Conservation (phyloP, 2,888 invertebrate genomes). For the Minunthozetes semirufus region DNA sequence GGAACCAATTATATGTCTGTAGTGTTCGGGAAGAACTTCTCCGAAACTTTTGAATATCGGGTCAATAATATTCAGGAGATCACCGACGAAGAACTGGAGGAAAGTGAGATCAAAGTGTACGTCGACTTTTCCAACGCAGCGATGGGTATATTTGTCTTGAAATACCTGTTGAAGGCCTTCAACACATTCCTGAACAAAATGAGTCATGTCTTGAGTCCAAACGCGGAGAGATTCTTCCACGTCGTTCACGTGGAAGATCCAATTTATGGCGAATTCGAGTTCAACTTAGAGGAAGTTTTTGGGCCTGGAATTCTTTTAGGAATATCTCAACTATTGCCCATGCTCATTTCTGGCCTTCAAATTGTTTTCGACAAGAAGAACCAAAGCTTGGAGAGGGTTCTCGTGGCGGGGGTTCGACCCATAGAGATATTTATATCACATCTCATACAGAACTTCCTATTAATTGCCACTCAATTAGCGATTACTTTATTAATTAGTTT, state of each 20-base stretch:
- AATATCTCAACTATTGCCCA: slow-evolving; percentile 87
- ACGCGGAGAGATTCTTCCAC: too few relatives aligned
- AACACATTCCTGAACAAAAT: neutral
- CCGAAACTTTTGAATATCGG: slow-evolving; percentile 13
- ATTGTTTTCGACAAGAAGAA: slow-evolving; percentile 83
- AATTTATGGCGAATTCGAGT: too few relatives aligned
- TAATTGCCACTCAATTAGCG: slow-evolving; percentile 88
- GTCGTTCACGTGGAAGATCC: too few relatives aligned
- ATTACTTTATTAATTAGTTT: too few relatives aligned
- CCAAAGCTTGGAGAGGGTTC: slow-evolving; percentile 79
- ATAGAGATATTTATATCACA: slow-evolving; percentile 50
- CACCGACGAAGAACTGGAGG: slow-evolving; percentile 23
- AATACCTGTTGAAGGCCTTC: neutral
- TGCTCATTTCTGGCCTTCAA: slow-evolving; percentile 82
- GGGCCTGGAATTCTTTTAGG: slow-evolving; percentile 81
- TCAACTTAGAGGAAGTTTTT: too few relatives aligned
- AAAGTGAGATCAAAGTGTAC: slow-evolving; percentile 16
- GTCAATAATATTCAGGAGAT: slow-evolving; percentile 16
- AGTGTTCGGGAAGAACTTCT: slow-evolving; percentile 23
- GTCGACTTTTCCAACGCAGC: slow-evolving; percentile 18
- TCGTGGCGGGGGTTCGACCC: slow-evolving; percentile 48
- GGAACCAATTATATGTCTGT: slow-evolving; percentile 15
- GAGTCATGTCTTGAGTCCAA: neutral
- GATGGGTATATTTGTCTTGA: neutral
- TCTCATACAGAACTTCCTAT: slow-evolving; percentile 78